Conservation (phyloP, 2,113 vertebrate species). For the Mohoua ochrocephala region DNA sequence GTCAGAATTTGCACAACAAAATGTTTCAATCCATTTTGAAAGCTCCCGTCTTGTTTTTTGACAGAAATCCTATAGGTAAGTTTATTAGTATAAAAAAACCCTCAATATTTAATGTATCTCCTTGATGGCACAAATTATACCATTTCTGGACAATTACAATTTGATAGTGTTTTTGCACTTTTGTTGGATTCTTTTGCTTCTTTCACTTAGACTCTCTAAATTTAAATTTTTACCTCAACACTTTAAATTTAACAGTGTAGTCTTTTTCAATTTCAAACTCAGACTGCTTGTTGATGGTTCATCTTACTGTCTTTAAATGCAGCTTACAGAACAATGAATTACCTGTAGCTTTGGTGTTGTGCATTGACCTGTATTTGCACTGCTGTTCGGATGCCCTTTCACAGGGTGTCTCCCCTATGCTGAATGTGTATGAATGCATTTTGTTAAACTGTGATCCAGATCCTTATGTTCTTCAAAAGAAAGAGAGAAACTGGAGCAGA, state of each 20-base stretch:
- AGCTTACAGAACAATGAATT: not conserved
- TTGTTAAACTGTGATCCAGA: not conserved
- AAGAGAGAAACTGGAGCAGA: not conserved
- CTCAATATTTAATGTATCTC: not conserved
- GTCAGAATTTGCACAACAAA: slow-evolving; percentile 84
- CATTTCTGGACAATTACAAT: not conserved
- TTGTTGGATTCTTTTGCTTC: accelerated
- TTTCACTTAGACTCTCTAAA: not conserved
- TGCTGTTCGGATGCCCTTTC: not conserved
- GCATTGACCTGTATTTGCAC: not conserved
- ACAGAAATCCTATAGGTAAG: slow-evolving; percentile 93
- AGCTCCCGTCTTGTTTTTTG: slow-evolving; percentile 88
- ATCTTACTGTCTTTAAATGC: not conserved
- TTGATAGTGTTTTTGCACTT: not conserved
- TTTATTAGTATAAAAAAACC: not conserved
- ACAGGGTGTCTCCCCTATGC: not conserved
- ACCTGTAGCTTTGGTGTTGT: not conserved
- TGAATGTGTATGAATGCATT: not conserved
- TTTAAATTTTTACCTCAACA: not conserved
- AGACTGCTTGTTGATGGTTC: not conserved
- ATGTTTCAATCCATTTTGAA: slow-evolving; percentile 88
- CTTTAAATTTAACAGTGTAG: not conserved
- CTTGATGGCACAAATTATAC: not conserved
- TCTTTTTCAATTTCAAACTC: not conserved
- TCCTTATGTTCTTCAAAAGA: not conserved